These are phyloP conservation scores for Mantis religiosa DNA, from an alignment of 2,888 invertebrate genomes.

Conservation along the genomic window DNA sequence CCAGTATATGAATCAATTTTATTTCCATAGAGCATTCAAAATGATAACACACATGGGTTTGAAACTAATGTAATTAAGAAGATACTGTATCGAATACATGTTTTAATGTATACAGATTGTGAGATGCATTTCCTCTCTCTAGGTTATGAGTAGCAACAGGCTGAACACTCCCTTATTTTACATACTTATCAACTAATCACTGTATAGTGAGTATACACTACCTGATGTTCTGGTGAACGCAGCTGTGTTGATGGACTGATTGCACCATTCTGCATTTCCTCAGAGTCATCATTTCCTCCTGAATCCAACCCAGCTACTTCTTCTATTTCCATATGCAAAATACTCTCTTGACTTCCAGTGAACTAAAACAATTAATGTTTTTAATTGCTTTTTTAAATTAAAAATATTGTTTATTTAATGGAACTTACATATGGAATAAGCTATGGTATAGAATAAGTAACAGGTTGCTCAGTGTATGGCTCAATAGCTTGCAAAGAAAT, in stretches of 20 bases:
- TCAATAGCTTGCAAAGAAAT: neutral
- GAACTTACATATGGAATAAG: neutral
- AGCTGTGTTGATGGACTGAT: neutral
- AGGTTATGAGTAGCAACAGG: too few relatives aligned
- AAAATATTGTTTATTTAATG: neutral
- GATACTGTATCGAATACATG: too few relatives aligned
- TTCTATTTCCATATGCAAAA: slow-evolving; percentile 70
- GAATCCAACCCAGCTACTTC: slow-evolving; percentile 31
- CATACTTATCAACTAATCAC: too few relatives aligned
- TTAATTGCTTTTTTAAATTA: too few relatives aligned
- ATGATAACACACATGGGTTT: too few relatives aligned
- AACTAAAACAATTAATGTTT: slow-evolving; percentile 51
- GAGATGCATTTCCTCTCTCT: too few relatives aligned
- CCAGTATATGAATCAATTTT: too few relatives aligned
- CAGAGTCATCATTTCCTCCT: neutral
- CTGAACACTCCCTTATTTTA: too few relatives aligned
- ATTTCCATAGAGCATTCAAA: too few relatives aligned
- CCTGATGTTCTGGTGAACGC: neutral
- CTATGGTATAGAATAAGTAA: neutral
- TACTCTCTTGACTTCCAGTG: slow-evolving; percentile 80
- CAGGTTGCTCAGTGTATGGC: too few relatives aligned
- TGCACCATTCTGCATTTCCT: neutral
- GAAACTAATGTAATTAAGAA: too few relatives aligned
- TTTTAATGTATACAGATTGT: too few relatives aligned
- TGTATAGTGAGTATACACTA: neutral